Conservation (phyloP, 2,113 vertebrate species). For the Phalacrocorax carbo region DNA sequence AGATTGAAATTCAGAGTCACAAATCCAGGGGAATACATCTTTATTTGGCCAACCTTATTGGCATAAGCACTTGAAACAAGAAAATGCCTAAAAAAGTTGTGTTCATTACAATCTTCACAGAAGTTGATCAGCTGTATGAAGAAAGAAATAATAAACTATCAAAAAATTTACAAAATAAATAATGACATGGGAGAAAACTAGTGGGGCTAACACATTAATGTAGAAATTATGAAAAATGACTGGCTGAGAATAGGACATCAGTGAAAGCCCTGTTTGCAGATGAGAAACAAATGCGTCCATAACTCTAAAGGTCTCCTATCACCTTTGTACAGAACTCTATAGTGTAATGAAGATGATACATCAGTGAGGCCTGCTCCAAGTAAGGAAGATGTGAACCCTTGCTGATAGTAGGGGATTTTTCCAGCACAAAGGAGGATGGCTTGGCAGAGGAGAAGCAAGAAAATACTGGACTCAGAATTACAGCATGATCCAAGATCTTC, state of each 20-base stretch:
- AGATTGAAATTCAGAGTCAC: background rate
- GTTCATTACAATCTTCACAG: background rate
- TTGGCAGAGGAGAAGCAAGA: constrained; percentile 28
- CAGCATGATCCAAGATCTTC: constrained; percentile 26
- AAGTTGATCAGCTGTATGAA: background rate
- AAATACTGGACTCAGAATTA: constrained; percentile 16
- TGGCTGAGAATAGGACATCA: background rate
- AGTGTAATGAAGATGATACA: background rate
- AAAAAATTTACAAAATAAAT: background rate
- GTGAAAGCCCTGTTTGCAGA: background rate
- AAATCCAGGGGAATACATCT: background rate
- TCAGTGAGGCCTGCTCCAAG: constrained; percentile 26
- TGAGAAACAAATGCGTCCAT: background rate
- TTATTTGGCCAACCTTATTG: background rate
- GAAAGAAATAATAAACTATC: background rate
- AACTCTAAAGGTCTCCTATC: background rate
- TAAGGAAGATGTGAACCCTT: constrained; percentile 39
- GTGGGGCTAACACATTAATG: background rate
- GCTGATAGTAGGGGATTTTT: constrained; percentile 45
- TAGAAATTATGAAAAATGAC: background rate
- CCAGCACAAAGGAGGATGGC: background rate
- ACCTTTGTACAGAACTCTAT: constrained; percentile 9
- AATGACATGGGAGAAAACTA: background rate
- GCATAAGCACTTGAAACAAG: background rate
- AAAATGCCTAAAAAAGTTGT: background rate